These are phyloP conservation scores for Epinotia nisella DNA, from an alignment of 2,888 invertebrate species.

Conservation along the genomic window DNA sequence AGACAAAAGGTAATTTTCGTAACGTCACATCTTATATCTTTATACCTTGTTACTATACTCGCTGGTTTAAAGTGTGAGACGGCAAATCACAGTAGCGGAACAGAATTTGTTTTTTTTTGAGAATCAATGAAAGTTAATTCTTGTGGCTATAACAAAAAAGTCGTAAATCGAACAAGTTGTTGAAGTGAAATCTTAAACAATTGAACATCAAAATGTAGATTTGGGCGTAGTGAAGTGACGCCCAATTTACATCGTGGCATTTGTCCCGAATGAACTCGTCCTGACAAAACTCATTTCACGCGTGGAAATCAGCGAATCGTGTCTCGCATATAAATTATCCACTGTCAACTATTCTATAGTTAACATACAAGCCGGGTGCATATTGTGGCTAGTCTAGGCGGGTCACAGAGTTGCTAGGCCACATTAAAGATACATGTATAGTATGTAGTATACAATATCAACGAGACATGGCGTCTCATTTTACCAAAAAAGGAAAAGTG, in stretches of 20 bases:
- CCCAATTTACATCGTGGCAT: not conserved
- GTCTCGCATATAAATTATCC: conserved; percentile 17
- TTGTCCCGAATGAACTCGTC: conserved; percentile 16
- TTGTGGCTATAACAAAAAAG: not conserved
- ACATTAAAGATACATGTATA: not conserved
- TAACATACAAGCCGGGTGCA: not conserved
- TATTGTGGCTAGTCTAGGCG: not conserved
- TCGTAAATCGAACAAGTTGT: not conserved
- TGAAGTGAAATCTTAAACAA: not conserved
- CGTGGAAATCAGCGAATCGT: conserved; percentile 22
- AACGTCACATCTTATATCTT: too few species aligned
- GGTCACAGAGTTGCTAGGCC: conserved; percentile 1
- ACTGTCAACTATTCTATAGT: conserved; percentile 7
- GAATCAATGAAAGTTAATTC: not conserved
- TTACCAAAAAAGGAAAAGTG: too few species aligned
- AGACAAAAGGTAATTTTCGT: too few species aligned
- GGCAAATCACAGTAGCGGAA: not conserved
- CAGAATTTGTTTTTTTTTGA: not conserved
- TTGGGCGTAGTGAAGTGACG: not conserved
- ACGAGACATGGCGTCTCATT: not conserved
- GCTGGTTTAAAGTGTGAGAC: too few species aligned
- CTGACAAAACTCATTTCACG: conserved; percentile 7
- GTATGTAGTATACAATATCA: not conserved
- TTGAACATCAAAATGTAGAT: not conserved
- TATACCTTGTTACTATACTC: too few species aligned